Base-by-base conservation (phyloP, 2,797 vertebrate species). In the Leptodactylus fallax region DNA sequence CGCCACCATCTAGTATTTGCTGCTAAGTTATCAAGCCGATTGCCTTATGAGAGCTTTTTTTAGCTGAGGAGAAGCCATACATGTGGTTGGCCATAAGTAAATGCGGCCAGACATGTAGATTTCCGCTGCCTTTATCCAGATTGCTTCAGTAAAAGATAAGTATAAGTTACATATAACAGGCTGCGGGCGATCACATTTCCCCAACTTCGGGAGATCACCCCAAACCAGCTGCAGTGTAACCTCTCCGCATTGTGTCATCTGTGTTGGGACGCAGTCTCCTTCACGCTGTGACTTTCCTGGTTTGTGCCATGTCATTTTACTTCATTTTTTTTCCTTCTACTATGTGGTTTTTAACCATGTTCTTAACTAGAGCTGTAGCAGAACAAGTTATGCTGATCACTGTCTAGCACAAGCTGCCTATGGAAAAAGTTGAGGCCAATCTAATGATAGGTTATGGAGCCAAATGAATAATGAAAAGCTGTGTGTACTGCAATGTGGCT, bases 371-470 rank as follows among this genome's bases (percentile, higher is more conserved):
- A 79, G 78, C 78, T 60, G 56, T 61, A 60, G 55, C 27, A 60
- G 78, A 60, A 79, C 78, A 79, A 79, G 19, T 79, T 60, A 21
- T 61, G 56, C 79, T n/a, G 56, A 80, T 47, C 36, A 12, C 56
- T 80, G 79, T 47, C 58, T 80, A 80, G 56, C 79, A 47, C 13
- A 36, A 61, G 27, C 58, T 47, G 79, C 56, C 27, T 80, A 80
- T 80, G 79, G 56, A n/a, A 80, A 80, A 80, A 47, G 79, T 63
- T 61, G 60, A 47, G 58, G 56, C 79, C 21, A 4, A 36, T 47
- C 21, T 80, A 80, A 80, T 80, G 56, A 79, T 60, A 45, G 0
- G 36, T 61, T 80, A 61, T 27, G 19, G 56, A 61, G 56, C 79
- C 79, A 80, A 45, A 61, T 61, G 56, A 80, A 36, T 80, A 80